phyloP scores from a whole-genome alignment of 1,140 invertebrate species.

The Dinoponera quadriceps region DNA sequence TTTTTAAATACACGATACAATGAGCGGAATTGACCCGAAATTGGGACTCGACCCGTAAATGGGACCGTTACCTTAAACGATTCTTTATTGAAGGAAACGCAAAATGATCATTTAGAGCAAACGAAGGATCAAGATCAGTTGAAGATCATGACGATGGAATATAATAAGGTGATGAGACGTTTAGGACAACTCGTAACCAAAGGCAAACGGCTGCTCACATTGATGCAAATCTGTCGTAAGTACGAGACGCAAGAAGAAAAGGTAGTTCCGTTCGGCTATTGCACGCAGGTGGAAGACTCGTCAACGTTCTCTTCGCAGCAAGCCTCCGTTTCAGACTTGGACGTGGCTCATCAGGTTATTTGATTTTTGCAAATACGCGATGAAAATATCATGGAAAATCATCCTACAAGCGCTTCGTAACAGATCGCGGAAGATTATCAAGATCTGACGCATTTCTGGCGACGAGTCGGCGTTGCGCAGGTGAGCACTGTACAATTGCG shows the following conservation, averaged over 20 bases:
- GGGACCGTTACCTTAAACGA: too few species aligned
- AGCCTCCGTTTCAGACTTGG: neutral
- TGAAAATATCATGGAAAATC: conserved; percentile 6
- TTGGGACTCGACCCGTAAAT: too few species aligned
- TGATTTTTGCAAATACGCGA: neutral
- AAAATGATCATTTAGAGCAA: conserved; percentile 71
- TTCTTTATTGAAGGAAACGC: neutral
- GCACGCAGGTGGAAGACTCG: neutral
- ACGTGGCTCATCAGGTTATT: conserved; percentile 7
- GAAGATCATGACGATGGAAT: conserved; percentile 69
- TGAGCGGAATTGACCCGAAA: too few species aligned
- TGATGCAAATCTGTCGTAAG: conserved; percentile 76
- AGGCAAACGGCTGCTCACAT: conserved; percentile 43
- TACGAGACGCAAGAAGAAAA: conserved; percentile 78
- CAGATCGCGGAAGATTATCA: conserved; percentile 63
- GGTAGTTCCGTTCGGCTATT: conserved; percentile 58
- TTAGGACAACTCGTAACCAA: conserved; percentile 41
- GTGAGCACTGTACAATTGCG: conserved; percentile 57
- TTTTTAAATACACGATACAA: too few species aligned
- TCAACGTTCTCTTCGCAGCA: neutral
- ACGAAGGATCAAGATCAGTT: conserved; percentile 70
- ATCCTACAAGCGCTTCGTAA: neutral
- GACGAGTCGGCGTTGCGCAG: conserved; percentile 41
- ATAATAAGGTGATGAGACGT: conserved; percentile 57
- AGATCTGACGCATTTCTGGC: conserved; percentile 68